Evolutionary conservation across 2,797 vertebrate species (phyloP), one percentile per base, ranked within the genome.

Genomic region (Chiroxiphia lanceolata): DNA sequence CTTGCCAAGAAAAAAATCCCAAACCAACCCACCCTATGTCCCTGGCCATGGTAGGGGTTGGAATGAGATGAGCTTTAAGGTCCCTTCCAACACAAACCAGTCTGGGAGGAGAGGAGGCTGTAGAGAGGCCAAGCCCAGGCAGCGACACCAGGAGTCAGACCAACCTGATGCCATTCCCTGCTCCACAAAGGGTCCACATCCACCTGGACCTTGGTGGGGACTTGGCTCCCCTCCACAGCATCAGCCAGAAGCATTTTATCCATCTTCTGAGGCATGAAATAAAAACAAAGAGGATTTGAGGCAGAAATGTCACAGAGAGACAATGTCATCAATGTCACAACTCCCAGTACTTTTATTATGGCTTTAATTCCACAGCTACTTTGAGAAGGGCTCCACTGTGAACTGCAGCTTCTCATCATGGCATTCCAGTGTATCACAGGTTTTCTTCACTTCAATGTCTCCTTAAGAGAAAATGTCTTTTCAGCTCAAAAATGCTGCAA

Each of bases 11-110:
- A 51, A 51, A 29, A 51, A 29, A 29, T 51, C 50, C 6, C 50
- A 29, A 51, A 29, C 16, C 50, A 51, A 11, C 27, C 10, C 27
- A 29, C 15, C 50, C 27, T 27, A 29, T 11, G 27, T 53, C 29
- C 51, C 17, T 31, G 29, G 3, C 29, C 57, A 17, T 21, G 29
- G 64, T 64, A 14, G 53, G 34, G 38, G 3, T 7, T 27, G 44
- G 44, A 36, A 5, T 4, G 26, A 36, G 44, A 1, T 1, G 78
- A 15, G 5, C 2, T 50, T 7, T 69, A 3, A 1, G 29, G 5
- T 31, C 45, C 12, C 7, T 42, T 33, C 15, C 34, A 3, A 0
- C 54, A 54, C 36, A 59, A 19, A 42, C 34, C 23, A 50, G 10
- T 1, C 10, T 34, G 33, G 36, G 20, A 59, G 15, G 29, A 19